phyloP scores from a whole-genome alignment of 2,888 invertebrate genomes.

The Drosophila testacea region DNA sequence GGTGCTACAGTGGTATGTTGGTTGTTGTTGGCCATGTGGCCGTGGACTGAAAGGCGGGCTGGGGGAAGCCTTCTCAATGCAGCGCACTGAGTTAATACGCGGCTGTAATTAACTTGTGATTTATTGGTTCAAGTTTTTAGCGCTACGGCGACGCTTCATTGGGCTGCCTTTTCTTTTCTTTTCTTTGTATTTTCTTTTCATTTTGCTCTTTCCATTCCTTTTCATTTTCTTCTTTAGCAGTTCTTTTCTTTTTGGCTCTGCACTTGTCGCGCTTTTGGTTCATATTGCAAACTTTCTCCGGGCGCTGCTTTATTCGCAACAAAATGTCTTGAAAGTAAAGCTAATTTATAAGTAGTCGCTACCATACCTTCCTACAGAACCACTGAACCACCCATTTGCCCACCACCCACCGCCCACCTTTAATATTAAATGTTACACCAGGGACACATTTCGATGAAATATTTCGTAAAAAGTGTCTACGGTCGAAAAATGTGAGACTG shows the following conservation, averaged over 20 bases:
- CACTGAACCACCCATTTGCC: slow-evolving; percentile 19
- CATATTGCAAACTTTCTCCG: slow-evolving; percentile 73
- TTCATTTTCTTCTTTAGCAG: slow-evolving; percentile 1
- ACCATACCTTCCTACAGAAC: slow-evolving; percentile 11
- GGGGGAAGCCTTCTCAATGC: slow-evolving; percentile 50
- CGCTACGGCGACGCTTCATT: slow-evolving; percentile 61
- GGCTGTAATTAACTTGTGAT: slow-evolving; percentile 84
- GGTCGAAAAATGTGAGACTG: slow-evolving; percentile 75
- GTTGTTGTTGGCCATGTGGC: slow-evolving; percentile 24
- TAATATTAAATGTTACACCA: slow-evolving; percentile 85
- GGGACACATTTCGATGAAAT: slow-evolving; percentile 86
- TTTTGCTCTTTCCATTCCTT: slow-evolving; percentile 4
- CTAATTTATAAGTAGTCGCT: slow-evolving; percentile 81
- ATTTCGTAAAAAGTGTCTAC: slow-evolving; percentile 85
- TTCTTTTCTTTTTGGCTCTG: slow-evolving; percentile 19
- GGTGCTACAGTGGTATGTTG: slow-evolving; percentile 4
- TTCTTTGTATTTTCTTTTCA: slow-evolving; percentile 24
- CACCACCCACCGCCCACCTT: slow-evolving; percentile 63
- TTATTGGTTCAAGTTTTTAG: slow-evolving; percentile 82
- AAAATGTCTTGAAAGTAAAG: slow-evolving; percentile 81
- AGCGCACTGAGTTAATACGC: slow-evolving; percentile 80
- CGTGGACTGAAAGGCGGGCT: background rate
- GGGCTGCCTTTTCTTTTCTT: slow-evolving; percentile 44
- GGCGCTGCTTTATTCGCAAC: slow-evolving; percentile 72
- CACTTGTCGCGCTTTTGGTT: slow-evolving; percentile 53